These are phyloP conservation scores for Cataglyphis cursor DNA, from an alignment of 2,888 invertebrate genomes.

Conservation along the genomic window DNA sequence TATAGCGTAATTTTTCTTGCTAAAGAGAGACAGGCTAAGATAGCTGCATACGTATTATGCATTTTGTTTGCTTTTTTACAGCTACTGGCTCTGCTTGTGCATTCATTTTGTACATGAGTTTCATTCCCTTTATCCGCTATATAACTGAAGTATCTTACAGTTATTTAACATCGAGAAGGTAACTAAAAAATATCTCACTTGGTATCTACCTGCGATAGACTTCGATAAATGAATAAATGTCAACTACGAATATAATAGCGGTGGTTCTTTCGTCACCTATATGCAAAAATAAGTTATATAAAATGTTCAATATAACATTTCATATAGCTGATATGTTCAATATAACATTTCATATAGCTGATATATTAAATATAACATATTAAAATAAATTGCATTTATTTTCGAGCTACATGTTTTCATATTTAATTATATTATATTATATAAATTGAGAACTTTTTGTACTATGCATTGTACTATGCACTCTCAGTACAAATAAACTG, in stretches of 20 bases:
- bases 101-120: constrained; percentile 74
- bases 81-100: constrained; percentile 57
- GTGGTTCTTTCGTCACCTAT: constrained; percentile 40
- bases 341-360: neutral
- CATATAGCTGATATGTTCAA: neutral
- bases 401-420: constrained; percentile 28
- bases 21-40: constrained; percentile 32
- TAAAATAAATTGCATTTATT: constrained; percentile 34
- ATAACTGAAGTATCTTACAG: constrained; percentile 20
- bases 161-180: constrained; percentile 41
- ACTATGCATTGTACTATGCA: neutral
- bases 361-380: neutral
- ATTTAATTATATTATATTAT: neutral
- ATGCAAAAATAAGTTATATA: constrained; percentile 54
- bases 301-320: constrained; percentile 22
- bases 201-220: constrained; percentile 15
- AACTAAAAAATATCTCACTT: constrained; percentile 37
- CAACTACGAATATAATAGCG: constrained; percentile 10
- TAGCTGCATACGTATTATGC: neutral
- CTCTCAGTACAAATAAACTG: neutral
- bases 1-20: constrained; percentile 16
- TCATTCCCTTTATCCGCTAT: constrained; percentile 58
- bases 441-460: neutral
- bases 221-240: constrained; percentile 11
- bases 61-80: constrained; percentile 36